Conservation (phyloP, 1,140 invertebrate genomes). For the Streblospio benedicti region DNA sequence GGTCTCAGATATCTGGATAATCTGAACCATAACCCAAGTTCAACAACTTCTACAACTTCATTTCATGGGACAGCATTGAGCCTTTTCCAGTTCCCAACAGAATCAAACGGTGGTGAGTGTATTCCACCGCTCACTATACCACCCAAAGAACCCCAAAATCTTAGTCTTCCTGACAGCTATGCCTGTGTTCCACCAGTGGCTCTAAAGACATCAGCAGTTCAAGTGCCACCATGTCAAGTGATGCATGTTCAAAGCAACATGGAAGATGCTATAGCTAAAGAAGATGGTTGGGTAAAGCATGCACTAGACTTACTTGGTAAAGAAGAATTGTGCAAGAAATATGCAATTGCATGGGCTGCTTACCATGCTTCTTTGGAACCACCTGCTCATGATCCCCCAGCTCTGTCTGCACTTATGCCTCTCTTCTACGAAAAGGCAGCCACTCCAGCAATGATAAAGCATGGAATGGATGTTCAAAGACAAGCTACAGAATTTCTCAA, state of each 20-base stretch:
- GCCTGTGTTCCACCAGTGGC: neutral
- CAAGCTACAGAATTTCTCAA: conserved; percentile 8
- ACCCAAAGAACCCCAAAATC: no score
- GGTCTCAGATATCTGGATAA: no score
- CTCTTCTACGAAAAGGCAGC: neutral
- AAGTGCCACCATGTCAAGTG: neutral
- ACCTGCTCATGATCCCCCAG: neutral
- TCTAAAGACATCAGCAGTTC: neutral
- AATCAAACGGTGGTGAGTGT: no score
- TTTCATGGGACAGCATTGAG: no score
- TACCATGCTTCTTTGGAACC: neutral
- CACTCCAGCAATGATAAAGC: neutral
- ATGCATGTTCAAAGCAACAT: neutral
- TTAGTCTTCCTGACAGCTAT: no score
- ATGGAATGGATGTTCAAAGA: neutral
- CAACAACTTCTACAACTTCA: no score
- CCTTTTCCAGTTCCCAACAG: no score
- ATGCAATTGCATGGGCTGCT: neutral
- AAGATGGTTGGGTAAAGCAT: neutral
- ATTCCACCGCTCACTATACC: no score
- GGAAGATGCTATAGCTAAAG: neutral
- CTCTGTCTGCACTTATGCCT: neutral
- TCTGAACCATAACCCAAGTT: no score
- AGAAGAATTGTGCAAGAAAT: no score
- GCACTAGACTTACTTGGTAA: neutral